A percentile compares a stretch with the other conserved stretches of the same genome.
These are phyloP conservation scores for Strix uralensis DNA, from an alignment of 2,113 vertebrate genomes.

Conservation along the genomic window DNA sequence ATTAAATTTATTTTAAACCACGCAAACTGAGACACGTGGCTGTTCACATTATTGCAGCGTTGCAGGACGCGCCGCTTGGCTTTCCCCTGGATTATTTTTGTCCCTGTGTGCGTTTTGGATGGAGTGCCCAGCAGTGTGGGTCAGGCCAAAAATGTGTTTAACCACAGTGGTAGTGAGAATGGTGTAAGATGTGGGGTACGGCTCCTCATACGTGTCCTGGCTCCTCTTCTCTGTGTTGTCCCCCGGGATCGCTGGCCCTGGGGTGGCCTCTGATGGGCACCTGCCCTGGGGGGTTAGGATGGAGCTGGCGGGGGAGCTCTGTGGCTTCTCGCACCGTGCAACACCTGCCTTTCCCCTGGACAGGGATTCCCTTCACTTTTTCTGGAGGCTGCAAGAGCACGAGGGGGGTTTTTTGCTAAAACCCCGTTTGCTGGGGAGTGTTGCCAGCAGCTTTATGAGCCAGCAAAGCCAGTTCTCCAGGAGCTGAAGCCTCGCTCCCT, in stretches of 20 bases:
- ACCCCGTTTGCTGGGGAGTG: rapidly evolving
- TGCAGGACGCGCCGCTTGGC: neutral
- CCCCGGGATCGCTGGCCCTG: rapidly evolving
- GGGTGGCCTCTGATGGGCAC: neutral
- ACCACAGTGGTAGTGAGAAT: rapidly evolving
- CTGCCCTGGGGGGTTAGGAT: neutral
- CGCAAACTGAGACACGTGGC: neutral
- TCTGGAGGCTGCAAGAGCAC: rapidly evolving
- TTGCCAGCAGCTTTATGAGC: neutral
- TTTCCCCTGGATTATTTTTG: neutral
- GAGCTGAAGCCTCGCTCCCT: neutral
- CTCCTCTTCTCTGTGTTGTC: rapidly evolving
- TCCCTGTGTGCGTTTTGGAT: neutral
- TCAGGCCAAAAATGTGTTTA: neutral
- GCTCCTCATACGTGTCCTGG: neutral
- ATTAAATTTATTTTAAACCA: neutral
- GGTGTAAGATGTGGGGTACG: rapidly evolving
- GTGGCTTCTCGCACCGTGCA: neutral
- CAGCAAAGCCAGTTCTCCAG: too few relatives aligned
- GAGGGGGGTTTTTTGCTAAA: neutral
- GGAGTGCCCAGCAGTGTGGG: rapidly evolving
- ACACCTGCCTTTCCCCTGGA: neutral
- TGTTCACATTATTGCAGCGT: neutral
- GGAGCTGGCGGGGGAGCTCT: neutral
- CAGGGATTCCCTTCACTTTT: neutral